Base-by-base conservation (phyloP, 1,140 invertebrate species). In the Drosophila santomea region DNA sequence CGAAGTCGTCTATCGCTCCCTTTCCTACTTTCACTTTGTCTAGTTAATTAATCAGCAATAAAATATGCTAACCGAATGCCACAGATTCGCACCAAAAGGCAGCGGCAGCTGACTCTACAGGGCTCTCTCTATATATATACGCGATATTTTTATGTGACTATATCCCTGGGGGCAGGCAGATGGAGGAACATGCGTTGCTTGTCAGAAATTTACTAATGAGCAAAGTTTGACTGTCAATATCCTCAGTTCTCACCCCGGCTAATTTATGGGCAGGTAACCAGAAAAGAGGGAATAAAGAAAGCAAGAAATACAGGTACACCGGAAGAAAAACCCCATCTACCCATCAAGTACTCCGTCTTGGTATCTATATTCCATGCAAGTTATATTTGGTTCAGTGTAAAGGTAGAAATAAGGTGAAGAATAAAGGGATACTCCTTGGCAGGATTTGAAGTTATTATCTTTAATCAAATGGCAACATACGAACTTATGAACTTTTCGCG, bases 11-110 rank as follows among this genome's bases (percentile, higher is more conserved):
- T 17, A 17, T 17, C 17, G 17, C 17, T 17, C 20, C 20, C 20
- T 20, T 20, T 20, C 14, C 20, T 48, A 52, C 39, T 4, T 52
- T 36, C 44, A 36, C 47, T 36, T 71, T 51, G 28, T 41, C 74
- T 41, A 80, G 83, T 88, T 86, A 86, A 86, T 86, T 86, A 86
- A 88, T 86, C 83, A 86, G 79, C 85, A 82, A 88, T 86, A 83
- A 86, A 86, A 79, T 88, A 79, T 75, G 59, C 83, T 55, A 88
- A 79, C 74, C 50, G 59, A 76, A 74, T 82, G 83, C 48, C 71
- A 82, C 41, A 47, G 72, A 14, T 4, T 4, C 11, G 38, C 38
- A 39, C 8, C n/a, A n/a, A 43, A 39, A 14, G 35, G 51, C 45
- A 17, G 17, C 17, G 17, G 17, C 17, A 17, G 17, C 17, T 17